phyloP scores from a whole-genome alignment of 2,888 invertebrate genomes.

The Polydesmus complanatus region DNA sequence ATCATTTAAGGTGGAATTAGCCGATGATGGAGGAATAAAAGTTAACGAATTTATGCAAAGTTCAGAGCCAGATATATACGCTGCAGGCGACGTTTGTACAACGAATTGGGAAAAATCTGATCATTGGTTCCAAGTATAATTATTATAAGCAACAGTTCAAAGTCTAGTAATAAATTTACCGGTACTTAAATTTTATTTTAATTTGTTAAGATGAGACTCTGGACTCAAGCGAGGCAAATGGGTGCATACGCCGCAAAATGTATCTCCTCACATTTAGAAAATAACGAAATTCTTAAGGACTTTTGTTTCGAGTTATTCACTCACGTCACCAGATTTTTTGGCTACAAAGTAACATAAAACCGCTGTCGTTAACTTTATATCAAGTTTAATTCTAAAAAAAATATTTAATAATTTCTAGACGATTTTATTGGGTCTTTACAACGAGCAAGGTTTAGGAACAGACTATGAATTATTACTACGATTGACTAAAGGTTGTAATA shows the following conservation, averaged over 20 bases:
- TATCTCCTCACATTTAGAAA: conserved; percentile 44
- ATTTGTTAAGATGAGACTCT: conserved; percentile 61
- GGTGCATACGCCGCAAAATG: conserved; percentile 83
- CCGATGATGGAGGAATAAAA: conserved; percentile 61
- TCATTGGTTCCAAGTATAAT: conserved; percentile 58
- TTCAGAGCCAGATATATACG: conserved; percentile 60
- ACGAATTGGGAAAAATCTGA: conserved; percentile 59
- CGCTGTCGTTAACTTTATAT: not conserved
- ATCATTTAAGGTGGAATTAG: conserved; percentile 20
- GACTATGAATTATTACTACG: conserved; percentile 70
- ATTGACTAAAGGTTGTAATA: conserved; percentile 50
- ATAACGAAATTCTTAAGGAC: conserved; percentile 40
- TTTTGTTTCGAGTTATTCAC: conserved; percentile 96
- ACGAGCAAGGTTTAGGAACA: conserved; percentile 72
- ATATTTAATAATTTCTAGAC: conserved; percentile 34
- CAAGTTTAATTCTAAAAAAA: not conserved
- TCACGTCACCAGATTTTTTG: conserved; percentile 90
- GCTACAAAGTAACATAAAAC: conserved; percentile 50
- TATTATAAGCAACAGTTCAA: not conserved
- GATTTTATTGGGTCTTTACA: conserved; percentile 76
- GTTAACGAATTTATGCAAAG: conserved; percentile 80
- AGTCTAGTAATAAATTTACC: not conserved
- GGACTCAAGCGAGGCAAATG: conserved; percentile 98
- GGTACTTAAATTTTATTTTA: not conserved
- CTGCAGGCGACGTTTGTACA: conserved; percentile 87